Evolutionary conservation across 2,888 invertebrate genomes (phyloP).

Genomic region (Pyrocoelia pectoralis): DNA sequence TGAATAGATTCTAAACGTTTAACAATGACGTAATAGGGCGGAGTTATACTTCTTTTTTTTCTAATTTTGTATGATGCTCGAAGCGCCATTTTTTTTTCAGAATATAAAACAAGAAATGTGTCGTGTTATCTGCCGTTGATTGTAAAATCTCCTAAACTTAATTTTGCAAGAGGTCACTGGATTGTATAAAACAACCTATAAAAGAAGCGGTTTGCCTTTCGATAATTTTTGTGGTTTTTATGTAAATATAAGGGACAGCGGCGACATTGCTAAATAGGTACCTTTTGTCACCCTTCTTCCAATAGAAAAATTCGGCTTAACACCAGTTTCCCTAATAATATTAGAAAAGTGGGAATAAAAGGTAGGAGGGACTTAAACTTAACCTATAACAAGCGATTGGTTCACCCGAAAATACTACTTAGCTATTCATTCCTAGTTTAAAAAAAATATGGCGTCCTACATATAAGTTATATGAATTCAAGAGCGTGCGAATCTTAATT

Average conservation of each 20-base stretch:
- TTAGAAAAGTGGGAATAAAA: slow-evolving; percentile 26
- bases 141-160: background rate
- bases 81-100: background rate
- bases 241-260: background rate
- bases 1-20: background rate
- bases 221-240: background rate
- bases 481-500: too few species aligned
- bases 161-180: background rate
- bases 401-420: slow-evolving; percentile 13
- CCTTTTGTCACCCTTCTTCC: slow-evolving; percentile 2
- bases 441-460: slow-evolving; percentile 30
- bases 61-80: too few species aligned
- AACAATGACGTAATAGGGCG: background rate
- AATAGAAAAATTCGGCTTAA: background rate
- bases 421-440: slow-evolving; percentile 36
- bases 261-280: background rate
- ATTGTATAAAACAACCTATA: background rate
- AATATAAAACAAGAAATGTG: background rate
- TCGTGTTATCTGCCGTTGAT: background rate
- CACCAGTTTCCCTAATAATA: slow-evolving; percentile 17
- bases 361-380: slow-evolving; percentile 30
- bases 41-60: background rate
- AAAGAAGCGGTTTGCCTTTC: too few species aligned
- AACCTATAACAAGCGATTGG: slow-evolving; percentile 26
- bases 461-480: background rate